A percentile compares a stretch with the other conserved stretches of the same genome.
Conservation (phyloP, 2,888 invertebrate species). For the Amphimallon solstitiale region DNA sequence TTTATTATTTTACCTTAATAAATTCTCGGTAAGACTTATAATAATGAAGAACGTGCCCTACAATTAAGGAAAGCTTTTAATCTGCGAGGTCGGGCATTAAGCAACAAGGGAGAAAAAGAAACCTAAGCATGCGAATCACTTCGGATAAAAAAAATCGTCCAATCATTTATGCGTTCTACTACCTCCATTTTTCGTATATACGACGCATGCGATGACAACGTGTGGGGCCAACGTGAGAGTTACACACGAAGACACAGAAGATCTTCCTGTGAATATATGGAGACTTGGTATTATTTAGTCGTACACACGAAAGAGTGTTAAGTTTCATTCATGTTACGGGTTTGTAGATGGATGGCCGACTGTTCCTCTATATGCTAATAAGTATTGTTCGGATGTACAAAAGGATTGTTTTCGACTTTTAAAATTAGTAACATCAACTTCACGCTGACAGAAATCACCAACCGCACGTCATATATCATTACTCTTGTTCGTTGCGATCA, state of each 20-base stretch:
- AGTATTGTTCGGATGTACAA: conserved; percentile 39
- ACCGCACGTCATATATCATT: conserved; percentile 25
- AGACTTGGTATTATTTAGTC: conserved; percentile 48
- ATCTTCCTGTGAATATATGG: conserved; percentile 30
- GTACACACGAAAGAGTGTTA: conserved; percentile 46
- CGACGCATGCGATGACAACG: conserved; percentile 39
- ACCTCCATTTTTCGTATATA: conserved; percentile 21
- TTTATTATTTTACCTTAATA: conserved; percentile 9
- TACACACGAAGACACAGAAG: conserved; percentile 33
- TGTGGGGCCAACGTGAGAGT: conserved; percentile 43
- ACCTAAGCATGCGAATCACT: conserved; percentile 9
- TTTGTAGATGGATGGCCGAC: conserved; percentile 39
- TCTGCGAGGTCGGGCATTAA: neutral
- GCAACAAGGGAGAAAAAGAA: neutral
- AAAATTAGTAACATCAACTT: conserved; percentile 43
- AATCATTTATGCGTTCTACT: conserved; percentile 15
- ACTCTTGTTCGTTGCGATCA: conserved; percentile 3
- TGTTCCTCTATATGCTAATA: conserved; percentile 44
- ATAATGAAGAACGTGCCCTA: conserved; percentile 8
- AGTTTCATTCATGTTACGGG: conserved; percentile 46
- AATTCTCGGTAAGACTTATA: conserved; percentile 5
- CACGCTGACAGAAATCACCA: conserved; percentile 22
- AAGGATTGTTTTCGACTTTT: conserved; percentile 44
- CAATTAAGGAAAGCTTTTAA: conserved; percentile 25
- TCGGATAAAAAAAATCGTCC: conserved; percentile 7